phyloP scores from a whole-genome alignment of 2,113 vertebrate species.

The Ancistrus triradiatus region DNA sequence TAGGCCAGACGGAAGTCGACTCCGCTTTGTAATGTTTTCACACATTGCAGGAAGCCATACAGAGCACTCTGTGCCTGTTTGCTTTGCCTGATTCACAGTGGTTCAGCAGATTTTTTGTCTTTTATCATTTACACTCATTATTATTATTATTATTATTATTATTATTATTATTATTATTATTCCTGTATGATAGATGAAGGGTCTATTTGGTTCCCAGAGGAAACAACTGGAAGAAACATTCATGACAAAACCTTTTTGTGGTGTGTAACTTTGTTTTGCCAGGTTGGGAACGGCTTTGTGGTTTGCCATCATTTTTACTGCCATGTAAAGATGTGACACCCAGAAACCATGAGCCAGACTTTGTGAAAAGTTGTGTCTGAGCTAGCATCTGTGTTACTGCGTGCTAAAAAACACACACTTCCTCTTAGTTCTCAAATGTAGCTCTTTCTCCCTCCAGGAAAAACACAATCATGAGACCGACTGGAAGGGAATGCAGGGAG shows the following conservation, averaged over 20 bases:
- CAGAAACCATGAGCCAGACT: conserved; percentile 31
- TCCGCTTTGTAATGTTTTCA: conserved; percentile 30
- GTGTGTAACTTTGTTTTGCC: conserved; percentile 21
- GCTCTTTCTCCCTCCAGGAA: conserved; percentile 39
- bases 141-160: conserved; percentile 42
- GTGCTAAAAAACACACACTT: conserved; percentile 39
- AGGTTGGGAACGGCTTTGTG: conserved; percentile 27
- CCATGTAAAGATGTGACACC: conserved; percentile 33
- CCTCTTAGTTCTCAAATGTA: conserved; percentile 44
- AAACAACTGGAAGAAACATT: conserved; percentile 26
- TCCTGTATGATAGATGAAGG: conserved; percentile 36
- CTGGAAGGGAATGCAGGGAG: conserved; percentile 29
- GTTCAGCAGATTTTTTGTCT: conserved; percentile 29
- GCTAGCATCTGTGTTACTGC: conserved; percentile 39
- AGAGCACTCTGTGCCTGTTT: conserved; percentile 28
- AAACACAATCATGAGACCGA: conserved; percentile 43
- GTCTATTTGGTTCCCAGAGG: conserved; percentile 25
- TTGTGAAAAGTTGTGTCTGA: conserved; percentile 34
- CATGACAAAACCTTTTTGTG: conserved; percentile 5
- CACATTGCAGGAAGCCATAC: conserved; percentile 25
- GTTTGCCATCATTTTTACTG: conserved; percentile 31
- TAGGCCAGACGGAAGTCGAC: conserved; percentile 13
- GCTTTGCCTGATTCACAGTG: conserved; percentile 30
- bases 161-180: conserved; percentile 44
- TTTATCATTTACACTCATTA: conserved; percentile 43